These are phyloP conservation scores for Drosophila austrosaltans DNA, from an alignment of 2,888 invertebrate genomes.

Conservation along the genomic window DNA sequence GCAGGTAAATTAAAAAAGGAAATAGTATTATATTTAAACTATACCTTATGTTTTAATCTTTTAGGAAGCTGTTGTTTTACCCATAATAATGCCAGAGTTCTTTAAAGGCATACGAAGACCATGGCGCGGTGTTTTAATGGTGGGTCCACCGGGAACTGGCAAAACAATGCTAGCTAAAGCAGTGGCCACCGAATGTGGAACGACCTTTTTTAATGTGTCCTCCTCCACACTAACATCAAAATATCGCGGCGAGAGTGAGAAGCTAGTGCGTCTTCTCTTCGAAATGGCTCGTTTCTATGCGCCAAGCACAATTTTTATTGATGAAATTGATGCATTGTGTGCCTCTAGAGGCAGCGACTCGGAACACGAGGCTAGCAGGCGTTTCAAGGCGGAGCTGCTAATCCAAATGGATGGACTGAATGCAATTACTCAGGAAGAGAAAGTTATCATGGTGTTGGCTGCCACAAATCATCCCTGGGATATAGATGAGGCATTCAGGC, in stretches of 20 bases:
- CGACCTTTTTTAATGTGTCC: slow-evolving; percentile 94
- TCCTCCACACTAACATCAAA: slow-evolving; percentile 94
- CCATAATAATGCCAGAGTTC: slow-evolving; percentile 94
- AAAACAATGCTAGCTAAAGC: slow-evolving; percentile 93
- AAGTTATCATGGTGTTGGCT: slow-evolving; percentile 93
- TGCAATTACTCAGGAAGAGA: slow-evolving; percentile 86
- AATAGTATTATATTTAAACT: too few species aligned
- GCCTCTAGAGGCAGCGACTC: slow-evolving; percentile 92
- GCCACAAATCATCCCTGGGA: slow-evolving; percentile 97
- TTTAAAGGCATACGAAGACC: slow-evolving; percentile 93
- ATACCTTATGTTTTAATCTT: background rate
- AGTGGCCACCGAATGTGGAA: slow-evolving; percentile 94
- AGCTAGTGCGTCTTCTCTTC: slow-evolving; percentile 92
- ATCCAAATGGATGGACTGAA: slow-evolving; percentile 95
- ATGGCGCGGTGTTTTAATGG: slow-evolving; percentile 86
- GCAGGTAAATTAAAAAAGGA: slow-evolving; percentile 73
- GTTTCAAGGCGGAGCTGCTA: slow-evolving; percentile 94
- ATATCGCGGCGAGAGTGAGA: slow-evolving; percentile 95
- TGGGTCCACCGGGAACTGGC: slow-evolving; percentile 87
- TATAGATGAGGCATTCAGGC: slow-evolving; percentile 93
- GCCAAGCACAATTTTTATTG: slow-evolving; percentile 95
- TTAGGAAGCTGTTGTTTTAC: slow-evolving; percentile 93
- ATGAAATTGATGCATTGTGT: slow-evolving; percentile 94
- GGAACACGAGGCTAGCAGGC: slow-evolving; percentile 93
- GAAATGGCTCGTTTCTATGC: slow-evolving; percentile 96